A percentile compares a stretch with the other conserved stretches of the same genome.
phyloP scores from a whole-genome alignment of 2,113 vertebrate species.

The Dipodomys stephensi region DNA sequence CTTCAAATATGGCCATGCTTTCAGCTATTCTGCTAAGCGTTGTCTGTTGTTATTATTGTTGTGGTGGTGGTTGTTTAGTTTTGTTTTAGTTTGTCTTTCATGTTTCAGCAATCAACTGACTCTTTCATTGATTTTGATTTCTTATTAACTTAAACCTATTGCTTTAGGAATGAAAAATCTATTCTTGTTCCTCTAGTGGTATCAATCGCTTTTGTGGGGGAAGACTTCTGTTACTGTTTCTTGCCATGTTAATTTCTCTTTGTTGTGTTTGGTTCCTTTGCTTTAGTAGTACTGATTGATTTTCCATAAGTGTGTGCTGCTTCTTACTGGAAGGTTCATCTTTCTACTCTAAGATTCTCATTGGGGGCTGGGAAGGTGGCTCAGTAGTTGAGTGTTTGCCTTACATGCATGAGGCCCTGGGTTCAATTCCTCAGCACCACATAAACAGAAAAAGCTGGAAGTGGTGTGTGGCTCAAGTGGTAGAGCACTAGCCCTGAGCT shows the following conservation, averaged over 20 bases:
- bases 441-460: no score
- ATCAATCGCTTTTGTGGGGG: not conserved
- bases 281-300: not conserved
- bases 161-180: not conserved
- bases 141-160: not conserved
- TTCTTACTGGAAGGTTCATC: not conserved
- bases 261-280: not conserved
- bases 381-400: no score
- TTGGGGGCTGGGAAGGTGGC: no score
- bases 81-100: not conserved
- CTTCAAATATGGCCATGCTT: not conserved
- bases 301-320: not conserved
- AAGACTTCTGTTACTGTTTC: not conserved
- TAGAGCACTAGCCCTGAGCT: no score
- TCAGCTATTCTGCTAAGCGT: not conserved
- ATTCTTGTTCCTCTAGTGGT: not conserved
- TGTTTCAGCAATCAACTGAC: not conserved
- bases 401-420: no score
- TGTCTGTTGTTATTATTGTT: no score
- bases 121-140: slow-evolving; percentile 12
- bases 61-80: no score
- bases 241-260: not conserved
- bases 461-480: no score
- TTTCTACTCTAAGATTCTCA: not conserved
- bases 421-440: no score